Evolutionary conservation across 2,797 vertebrate species (phyloP).

Genomic region (Muraenolepis orangiensis): DNA sequence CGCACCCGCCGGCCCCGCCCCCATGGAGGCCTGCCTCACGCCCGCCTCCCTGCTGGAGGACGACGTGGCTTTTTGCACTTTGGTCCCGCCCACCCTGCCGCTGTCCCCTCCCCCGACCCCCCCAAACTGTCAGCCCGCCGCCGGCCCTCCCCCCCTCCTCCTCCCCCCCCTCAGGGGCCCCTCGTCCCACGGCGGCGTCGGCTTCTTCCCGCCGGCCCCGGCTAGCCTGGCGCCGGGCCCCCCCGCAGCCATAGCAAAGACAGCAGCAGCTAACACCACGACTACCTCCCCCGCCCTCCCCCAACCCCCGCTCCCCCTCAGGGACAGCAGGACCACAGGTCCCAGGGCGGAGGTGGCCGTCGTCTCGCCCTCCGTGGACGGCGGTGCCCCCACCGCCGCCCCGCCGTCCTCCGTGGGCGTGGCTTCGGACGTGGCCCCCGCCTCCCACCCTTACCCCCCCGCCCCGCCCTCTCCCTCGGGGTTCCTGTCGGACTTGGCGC

Average conservation of each 20-base stretch:
- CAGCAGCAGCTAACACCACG: conserved; percentile 58
- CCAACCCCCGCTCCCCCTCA: conserved; percentile 59
- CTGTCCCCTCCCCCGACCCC: conserved; percentile 68
- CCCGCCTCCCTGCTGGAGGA: conserved; percentile 95
- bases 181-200: conserved; percentile 62
- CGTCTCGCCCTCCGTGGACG: conserved; percentile 59
- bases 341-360: conserved; percentile 76
- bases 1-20: conserved; percentile 54
- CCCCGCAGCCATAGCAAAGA: conserved; percentile 62
- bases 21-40: conserved; percentile 90
- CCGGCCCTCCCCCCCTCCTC: conserved; percentile 27
- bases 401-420: conserved; percentile 64
- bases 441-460: conserved; percentile 76
- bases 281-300: conserved; percentile 84
- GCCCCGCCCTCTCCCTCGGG: conserved; percentile 83
- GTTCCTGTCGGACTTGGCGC: conserved; percentile 95
- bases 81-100: conserved; percentile 69
- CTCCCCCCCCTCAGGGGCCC: conserved; percentile 43
- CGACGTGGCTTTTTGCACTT: conserved; percentile 81
- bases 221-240: conserved; percentile 91
- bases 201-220: conserved; percentile 83
- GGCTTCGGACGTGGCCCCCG: conserved; percentile 83
- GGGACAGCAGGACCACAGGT: conserved; percentile 69
- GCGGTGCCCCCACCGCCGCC: conserved; percentile 70
- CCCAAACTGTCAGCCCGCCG: conserved; percentile 27